Evolutionary conservation across 2,113 vertebrate genomes (phyloP).

Genomic region (Pagrus major): DNA sequence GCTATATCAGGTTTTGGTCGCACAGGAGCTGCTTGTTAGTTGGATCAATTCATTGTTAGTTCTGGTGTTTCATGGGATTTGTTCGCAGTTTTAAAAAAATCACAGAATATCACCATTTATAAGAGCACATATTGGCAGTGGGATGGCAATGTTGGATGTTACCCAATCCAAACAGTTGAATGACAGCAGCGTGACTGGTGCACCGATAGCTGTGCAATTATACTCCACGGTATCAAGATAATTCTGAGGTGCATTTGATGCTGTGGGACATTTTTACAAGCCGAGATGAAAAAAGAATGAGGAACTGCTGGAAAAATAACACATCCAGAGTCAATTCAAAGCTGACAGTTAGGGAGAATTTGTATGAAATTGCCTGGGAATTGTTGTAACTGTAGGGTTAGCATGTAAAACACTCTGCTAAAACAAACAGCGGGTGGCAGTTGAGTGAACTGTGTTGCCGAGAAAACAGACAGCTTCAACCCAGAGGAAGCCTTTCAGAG

Average conservation of each 20-base stretch:
- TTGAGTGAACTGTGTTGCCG: conserved; percentile 52
- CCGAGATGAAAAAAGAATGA: conserved; percentile 34
- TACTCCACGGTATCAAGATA: conserved; percentile 24
- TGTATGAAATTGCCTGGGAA: conserved; percentile 43
- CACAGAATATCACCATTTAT: background rate
- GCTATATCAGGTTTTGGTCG: background rate
- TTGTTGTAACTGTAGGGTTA: conserved; percentile 51
- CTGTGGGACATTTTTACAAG: conserved; percentile 26
- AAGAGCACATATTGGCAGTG: background rate
- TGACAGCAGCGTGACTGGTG: conserved; percentile 41
- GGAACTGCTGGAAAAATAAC: conserved; percentile 21
- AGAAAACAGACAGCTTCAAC: conserved; percentile 47
- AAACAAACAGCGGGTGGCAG: conserved; percentile 59
- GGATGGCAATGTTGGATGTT: background rate
- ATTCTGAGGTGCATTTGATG: conserved; percentile 21
- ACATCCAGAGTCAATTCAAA: conserved; percentile 59
- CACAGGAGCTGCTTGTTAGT: background rate
- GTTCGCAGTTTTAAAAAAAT: background rate
- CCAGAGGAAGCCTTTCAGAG: conserved; percentile 36
- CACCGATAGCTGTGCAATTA: conserved; percentile 46
- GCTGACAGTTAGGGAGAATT: conserved; percentile 51
- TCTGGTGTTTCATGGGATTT: conserved; percentile 6
- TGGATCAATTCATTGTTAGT: background rate
- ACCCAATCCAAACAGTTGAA: conserved; percentile 4
- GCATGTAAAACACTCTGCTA: conserved; percentile 34